Percentiles rank a stretch among this genome's conserved stretches.
These are phyloP conservation scores for Crypturellus tataupa DNA, from an alignment of 2,797 vertebrate species.

Conservation along the genomic window DNA sequence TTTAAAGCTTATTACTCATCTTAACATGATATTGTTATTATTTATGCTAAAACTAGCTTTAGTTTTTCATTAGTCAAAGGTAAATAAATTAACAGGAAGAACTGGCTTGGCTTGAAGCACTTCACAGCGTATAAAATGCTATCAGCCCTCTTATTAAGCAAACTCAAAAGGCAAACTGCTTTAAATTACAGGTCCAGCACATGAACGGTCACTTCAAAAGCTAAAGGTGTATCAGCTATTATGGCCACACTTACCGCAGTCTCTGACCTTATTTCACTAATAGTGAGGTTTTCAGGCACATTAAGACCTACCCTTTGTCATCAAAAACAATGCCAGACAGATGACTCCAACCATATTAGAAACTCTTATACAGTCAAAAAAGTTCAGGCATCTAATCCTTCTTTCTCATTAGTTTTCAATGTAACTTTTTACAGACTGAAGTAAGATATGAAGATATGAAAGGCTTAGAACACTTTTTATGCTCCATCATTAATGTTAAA, in stretches of 20 bases:
- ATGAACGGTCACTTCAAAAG: not conserved
- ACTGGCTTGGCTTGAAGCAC: not conserved
- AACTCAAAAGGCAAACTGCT: not conserved
- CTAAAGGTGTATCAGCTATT: not conserved
- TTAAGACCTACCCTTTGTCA: not conserved
- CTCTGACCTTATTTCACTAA: not conserved
- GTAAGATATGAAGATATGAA: not conserved
- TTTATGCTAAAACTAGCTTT: not conserved
- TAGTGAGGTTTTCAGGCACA: not conserved
- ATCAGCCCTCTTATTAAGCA: not conserved
- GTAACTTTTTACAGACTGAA: not conserved
- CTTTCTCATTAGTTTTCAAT: not conserved
- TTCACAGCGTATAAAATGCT: not conserved
- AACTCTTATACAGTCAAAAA: not conserved
- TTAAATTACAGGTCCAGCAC: not conserved
- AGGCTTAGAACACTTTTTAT: not conserved
- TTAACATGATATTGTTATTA: not conserved
- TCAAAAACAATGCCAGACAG: not conserved
- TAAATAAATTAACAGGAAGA: not conserved
- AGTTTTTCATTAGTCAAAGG: not conserved
- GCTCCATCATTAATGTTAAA: not conserved
- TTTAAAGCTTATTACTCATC: not conserved
- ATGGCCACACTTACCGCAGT: not conserved
- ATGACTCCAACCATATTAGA: not conserved
- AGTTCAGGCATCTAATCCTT: not conserved